Evolutionary conservation across 2,113 vertebrate genomes (phyloP).

Genomic region (Amazona vittata): DNA sequence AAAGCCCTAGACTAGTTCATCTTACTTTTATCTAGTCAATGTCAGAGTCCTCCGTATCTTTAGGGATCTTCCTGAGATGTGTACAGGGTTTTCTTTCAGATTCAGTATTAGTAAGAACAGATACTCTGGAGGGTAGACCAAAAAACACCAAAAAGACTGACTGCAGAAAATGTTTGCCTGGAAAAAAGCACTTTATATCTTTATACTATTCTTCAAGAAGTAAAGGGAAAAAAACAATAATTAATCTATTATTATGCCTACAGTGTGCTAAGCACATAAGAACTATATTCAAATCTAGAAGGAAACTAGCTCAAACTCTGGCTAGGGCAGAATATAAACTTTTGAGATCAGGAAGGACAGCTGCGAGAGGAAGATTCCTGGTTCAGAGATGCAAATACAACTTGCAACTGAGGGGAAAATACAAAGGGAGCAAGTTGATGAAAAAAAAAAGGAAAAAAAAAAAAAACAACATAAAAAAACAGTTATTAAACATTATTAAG

Average conservation of each 20-base stretch:
- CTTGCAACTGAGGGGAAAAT: background rate
- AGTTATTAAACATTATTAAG: background rate
- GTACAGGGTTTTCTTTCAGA: background rate
- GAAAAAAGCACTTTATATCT: background rate
- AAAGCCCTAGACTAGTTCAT: background rate
- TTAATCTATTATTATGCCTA: background rate
- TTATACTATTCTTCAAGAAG: background rate
- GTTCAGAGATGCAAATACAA: background rate
- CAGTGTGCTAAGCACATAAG: background rate
- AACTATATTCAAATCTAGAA: background rate
- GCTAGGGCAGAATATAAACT: background rate
- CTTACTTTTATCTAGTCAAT: background rate
- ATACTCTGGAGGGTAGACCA: rapidly evolving
- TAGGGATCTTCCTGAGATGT: background rate
- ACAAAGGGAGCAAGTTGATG: background rate
- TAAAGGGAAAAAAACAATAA: background rate
- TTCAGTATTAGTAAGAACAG: background rate
- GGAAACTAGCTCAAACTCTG: background rate
- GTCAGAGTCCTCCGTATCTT: background rate
- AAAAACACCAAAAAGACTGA: background rate
- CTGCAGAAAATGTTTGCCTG: background rate
- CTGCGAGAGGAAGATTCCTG: background rate
- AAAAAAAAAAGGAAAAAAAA: background rate
- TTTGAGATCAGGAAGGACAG: background rate
- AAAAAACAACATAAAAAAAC: rapidly evolving